Evolutionary conservation across 2,113 vertebrate genomes (phyloP).

Genomic region (Circaetus cinerascens): DNA sequence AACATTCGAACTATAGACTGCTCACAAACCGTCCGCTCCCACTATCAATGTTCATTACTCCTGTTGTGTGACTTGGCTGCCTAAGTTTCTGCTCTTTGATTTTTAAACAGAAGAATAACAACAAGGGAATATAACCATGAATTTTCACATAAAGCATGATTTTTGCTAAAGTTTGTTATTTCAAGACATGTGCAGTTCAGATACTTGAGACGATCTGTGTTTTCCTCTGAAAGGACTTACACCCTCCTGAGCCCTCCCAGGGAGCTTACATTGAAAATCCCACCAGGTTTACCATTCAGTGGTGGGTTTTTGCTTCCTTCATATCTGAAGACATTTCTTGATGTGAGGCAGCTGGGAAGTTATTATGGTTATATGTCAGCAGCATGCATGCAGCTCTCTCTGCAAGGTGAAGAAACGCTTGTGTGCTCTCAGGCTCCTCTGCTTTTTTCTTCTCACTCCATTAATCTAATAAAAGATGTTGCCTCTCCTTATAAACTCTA

Average conservation of each 20-base stretch:
- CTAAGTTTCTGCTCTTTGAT: not conserved
- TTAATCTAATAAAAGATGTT: slow-evolving; percentile 54
- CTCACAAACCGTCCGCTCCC: not conserved
- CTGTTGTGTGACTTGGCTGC: not conserved
- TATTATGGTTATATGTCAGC: not conserved
- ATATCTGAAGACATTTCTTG: not conserved
- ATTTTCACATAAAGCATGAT: not conserved
- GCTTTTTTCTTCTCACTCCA: slow-evolving; percentile 5
- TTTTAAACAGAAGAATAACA: slow-evolving; percentile 18
- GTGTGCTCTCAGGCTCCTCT: not conserved
- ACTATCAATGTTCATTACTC: slow-evolving; percentile 18
- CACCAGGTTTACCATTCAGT: not conserved
- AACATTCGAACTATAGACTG: not conserved
- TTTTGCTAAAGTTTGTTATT: not conserved
- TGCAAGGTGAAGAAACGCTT: not conserved
- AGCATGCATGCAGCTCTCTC: not conserved
- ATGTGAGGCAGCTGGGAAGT: not conserved
- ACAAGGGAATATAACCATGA: not conserved
- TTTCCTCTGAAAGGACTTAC: not conserved
- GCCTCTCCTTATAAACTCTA: slow-evolving; percentile 8
- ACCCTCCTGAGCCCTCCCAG: rapidly evolving
- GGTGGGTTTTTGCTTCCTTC: not conserved
- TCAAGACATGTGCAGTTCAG: not conserved
- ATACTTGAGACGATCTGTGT: not conserved
- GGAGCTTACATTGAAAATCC: not conserved